These are phyloP conservation scores for Tenebrio molitor DNA, from an alignment of 1,140 invertebrate species.

Conservation along the genomic window DNA sequence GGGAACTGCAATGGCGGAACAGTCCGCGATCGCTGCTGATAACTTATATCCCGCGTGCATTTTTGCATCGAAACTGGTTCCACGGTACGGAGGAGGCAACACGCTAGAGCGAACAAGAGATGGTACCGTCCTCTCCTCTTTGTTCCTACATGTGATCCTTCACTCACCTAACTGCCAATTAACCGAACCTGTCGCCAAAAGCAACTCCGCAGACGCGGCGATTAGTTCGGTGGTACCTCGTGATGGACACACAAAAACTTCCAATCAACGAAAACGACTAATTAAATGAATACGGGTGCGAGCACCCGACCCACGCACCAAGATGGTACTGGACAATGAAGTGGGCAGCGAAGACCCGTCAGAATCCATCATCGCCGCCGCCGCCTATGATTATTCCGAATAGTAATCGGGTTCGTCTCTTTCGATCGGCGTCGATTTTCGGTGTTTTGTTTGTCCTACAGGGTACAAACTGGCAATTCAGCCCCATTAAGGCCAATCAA, in stretches of 20 bases:
- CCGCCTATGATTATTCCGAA: neutral
- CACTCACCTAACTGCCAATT: conserved; percentile 50
- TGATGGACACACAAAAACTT: conserved; percentile 15
- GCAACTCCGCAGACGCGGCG: conserved; percentile 10
- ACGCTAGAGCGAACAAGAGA: neutral
- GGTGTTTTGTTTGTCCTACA: conserved; percentile 3
- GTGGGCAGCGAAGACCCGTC: conserved; percentile 6
- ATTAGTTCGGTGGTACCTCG: conserved; percentile 30
- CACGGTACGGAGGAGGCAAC: conserved; percentile 7
- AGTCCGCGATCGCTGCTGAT: conserved; percentile 31
- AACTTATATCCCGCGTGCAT: conserved; percentile 39
- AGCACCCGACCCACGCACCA: conserved; percentile 3
- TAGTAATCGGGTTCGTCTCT: neutral
- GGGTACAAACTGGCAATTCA: neutral
- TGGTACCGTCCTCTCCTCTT: conserved; percentile 18
- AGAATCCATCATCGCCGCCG: neutral
- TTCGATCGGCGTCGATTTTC: neutral
- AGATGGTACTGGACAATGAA: neutral
- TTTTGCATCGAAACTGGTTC: conserved; percentile 39
- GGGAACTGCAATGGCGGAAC: conserved; percentile 43
- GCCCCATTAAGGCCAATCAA: conserved; percentile 30
- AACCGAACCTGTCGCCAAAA: conserved; percentile 43
- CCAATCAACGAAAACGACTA: conserved; percentile 23
- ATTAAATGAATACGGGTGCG: conserved; percentile 21
- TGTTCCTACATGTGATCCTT: conserved; percentile 46